phyloP scores from a whole-genome alignment of 2,888 invertebrate genomes.

The Panzeria rudis region DNA sequence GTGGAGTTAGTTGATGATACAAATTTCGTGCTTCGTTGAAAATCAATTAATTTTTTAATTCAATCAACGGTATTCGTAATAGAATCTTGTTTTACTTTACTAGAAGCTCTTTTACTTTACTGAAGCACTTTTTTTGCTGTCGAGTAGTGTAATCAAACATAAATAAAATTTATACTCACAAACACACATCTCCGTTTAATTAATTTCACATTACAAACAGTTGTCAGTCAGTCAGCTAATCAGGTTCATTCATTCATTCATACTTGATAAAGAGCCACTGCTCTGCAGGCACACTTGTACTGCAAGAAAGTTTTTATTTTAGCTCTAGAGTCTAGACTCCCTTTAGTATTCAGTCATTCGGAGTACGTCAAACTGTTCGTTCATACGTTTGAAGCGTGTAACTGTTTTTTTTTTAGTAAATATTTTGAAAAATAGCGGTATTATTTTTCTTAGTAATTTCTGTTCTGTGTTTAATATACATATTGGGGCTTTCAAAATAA shows the following conservation, averaged over 20 bases:
- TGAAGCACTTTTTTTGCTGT: slow-evolving; percentile 6
- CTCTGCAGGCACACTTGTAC: slow-evolving; percentile 14
- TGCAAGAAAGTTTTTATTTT: slow-evolving; percentile 55
- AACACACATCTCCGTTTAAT: slow-evolving; percentile 39
- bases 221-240: slow-evolving; percentile 7
- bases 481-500: not conserved
- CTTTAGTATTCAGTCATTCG: slow-evolving; percentile 64
- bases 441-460: slow-evolving; percentile 10
- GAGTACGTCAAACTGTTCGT: slow-evolving; percentile 62
- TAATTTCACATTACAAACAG: slow-evolving; percentile 46
- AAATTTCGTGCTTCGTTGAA: too few species aligned
- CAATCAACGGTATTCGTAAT: too few species aligned
- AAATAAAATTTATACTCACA: slow-evolving; percentile 25
- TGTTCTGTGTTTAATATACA: slow-evolving; percentile 7
- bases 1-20: too few species aligned
- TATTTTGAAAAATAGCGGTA: slow-evolving; percentile 32
- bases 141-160: not conserved
- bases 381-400: slow-evolving; percentile 18
- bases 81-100: too few species aligned
- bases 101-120: too few species aligned
- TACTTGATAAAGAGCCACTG: slow-evolving; percentile 25
- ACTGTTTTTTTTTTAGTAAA: not conserved
- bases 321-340: slow-evolving; percentile 38
- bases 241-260: slow-evolving; percentile 41
- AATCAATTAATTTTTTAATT: too few species aligned